These are phyloP conservation scores for Enteromius trimaculatus DNA, from an alignment of 2,797 vertebrate species.

Conservation along the genomic window DNA sequence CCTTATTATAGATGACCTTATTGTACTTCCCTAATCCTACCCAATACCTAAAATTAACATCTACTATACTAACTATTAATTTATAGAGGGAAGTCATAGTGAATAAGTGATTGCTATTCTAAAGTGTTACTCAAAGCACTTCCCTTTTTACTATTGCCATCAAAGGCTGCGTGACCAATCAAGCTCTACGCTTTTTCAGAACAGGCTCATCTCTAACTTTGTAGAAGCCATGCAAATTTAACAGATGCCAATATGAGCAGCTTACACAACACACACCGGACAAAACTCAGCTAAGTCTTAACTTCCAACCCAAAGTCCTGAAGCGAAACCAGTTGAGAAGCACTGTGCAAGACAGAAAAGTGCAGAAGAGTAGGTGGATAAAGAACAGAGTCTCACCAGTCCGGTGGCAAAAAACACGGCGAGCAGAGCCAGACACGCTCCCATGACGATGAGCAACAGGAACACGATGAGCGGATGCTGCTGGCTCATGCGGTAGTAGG, in stretches of 20 bases:
- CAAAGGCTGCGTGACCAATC: neutral
- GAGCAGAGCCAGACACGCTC: slow-evolving; percentile 92
- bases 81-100: too few relatives aligned
- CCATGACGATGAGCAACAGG: slow-evolving; percentile 96
- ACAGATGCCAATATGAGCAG: neutral
- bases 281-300: neutral
- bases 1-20: too few relatives aligned
- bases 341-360: slow-evolving; percentile 1
- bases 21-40: too few relatives aligned
- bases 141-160: neutral
- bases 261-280: neutral
- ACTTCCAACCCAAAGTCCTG: neutral
- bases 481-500: slow-evolving; percentile 97
- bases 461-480: slow-evolving; percentile 98
- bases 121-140: too few relatives aligned
- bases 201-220: neutral
- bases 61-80: too few relatives aligned
- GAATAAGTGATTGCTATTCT: too few relatives aligned
- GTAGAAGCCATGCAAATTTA: neutral
- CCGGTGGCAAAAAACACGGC: slow-evolving; percentile 96
- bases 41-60: too few relatives aligned
- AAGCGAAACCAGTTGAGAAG: neutral
- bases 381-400: slow-evolving; percentile 84
- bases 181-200: neutral
- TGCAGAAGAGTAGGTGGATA: slow-evolving; percentile 11